Evolutionary conservation across 2,888 invertebrate species (phyloP).

Genomic region (Exephanes ischioxanthus): DNA sequence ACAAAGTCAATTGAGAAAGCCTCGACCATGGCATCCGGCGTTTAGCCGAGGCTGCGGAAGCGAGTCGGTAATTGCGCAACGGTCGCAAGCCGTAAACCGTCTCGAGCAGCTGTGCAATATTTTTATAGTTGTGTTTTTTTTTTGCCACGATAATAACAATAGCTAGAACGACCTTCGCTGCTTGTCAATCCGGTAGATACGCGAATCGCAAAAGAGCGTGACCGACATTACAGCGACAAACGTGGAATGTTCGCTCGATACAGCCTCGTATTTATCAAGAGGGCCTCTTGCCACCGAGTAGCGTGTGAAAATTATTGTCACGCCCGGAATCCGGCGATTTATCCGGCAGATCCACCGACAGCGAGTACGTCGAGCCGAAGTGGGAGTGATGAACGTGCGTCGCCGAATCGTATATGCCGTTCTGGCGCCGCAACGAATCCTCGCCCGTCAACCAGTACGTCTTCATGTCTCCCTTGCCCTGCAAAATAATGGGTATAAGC

Average conservation of each 20-base stretch:
- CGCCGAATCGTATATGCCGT: conserved; percentile 84
- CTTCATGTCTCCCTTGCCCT: conserved; percentile 92
- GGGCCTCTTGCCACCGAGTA: conserved; percentile 70
- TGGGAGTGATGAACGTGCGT: conserved; percentile 82
- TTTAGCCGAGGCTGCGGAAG: conserved; percentile 51
- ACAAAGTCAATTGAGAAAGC: conserved; percentile 42
- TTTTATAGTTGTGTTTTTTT: conserved; percentile 12
- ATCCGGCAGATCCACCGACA: conserved; percentile 77
- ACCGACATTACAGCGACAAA: background rate
- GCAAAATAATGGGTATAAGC: conserved; percentile 63
- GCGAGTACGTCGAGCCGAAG: conserved; percentile 67
- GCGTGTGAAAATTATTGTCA: conserved; percentile 83
- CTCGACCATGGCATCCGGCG: conserved; percentile 52
- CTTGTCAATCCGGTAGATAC: conserved; percentile 1
- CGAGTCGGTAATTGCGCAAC: conserved; percentile 47
- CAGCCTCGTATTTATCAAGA: conserved; percentile 33
- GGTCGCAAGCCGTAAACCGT: conserved; percentile 24
- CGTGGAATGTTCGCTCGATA: background rate
- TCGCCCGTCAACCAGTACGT: conserved; percentile 91
- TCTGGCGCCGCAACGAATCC: conserved; percentile 85
- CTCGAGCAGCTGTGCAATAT: conserved; percentile 21
- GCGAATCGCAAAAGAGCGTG: background rate
- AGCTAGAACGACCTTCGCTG: conserved; percentile 36
- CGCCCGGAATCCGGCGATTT: conserved; percentile 86
- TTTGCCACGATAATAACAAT: background rate